Evolutionary conservation across 2,797 vertebrate species (phyloP).

Genomic region (Micropoecilia bifurca): DNA sequence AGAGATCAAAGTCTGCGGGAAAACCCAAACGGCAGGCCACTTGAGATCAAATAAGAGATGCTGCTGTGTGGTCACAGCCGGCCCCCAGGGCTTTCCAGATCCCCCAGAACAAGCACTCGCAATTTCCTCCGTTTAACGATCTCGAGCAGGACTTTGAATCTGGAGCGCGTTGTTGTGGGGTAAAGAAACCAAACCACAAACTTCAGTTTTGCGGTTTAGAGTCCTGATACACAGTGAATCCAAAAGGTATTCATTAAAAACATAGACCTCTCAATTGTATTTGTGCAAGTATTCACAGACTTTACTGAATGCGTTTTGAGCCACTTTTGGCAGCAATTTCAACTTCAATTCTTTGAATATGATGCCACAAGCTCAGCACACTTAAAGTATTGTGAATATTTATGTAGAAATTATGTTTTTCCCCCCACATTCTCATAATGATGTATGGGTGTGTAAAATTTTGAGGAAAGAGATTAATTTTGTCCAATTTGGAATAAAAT

Average conservation of each 20-base stretch:
- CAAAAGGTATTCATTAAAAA: not conserved
- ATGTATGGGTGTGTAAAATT: no score
- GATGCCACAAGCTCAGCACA: no score
- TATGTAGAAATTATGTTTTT: no score
- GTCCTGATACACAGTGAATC: not conserved
- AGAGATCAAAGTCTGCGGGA: constrained; percentile 88
- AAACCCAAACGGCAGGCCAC: constrained; percentile 79
- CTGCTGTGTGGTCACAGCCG: not conserved
- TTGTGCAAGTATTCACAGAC: no score
- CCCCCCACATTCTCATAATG: no score
- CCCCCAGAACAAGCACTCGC: constrained; percentile 4
- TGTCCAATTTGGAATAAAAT: no score
- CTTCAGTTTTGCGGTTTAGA: not conserved
- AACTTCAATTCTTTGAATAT: no score
- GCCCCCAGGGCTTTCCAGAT: constrained; percentile 29
- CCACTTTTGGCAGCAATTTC: no score
- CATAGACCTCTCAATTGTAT: no score
- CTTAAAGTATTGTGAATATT: no score
- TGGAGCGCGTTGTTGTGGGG: not conserved
- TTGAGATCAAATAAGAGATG: constrained; percentile 59
- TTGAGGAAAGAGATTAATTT: no score
- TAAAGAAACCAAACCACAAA: not conserved
- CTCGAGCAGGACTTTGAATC: not conserved
- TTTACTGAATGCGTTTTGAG: no score
- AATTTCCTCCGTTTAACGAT: not conserved